Base-by-base conservation (phyloP, 2,797 vertebrate species). In the Myotis myotis region DNA sequence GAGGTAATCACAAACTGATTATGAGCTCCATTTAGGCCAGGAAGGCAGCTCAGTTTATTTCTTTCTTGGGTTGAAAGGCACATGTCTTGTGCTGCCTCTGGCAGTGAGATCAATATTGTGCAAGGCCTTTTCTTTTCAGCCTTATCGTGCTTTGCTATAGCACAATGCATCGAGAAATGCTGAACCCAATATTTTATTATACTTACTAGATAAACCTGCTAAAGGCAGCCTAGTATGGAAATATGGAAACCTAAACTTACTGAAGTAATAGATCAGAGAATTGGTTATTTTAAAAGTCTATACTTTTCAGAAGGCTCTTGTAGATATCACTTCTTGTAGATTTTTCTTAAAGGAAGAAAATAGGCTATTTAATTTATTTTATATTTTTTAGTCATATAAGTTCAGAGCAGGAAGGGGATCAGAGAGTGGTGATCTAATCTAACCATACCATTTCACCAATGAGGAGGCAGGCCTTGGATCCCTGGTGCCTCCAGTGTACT, bases 101-200 rank as follows among this genome's bases (percentile, higher is more conserved):
- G 53, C 47, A 76, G 41, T 64, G 36, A 95, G 78, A 94, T 96
- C 91, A 64, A 60, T 97, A 53, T 74, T 28, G 1, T 68, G 87
- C 92, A 83, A 92, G 81, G 70, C 28, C 62, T 53, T 89, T 88
- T 68, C n/a, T 36, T 62, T 96, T 68, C 11, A 51, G 79, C 15
- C 71, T 74, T 51, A 19, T 81, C 51, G 8, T 72, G 87, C 55
- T 55, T 51, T 57, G 28, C 70, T 72, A 33, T 4, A 87, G 71
- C 33, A 49, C 4, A 75, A 0, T 28, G 41, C 28, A 0, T 2
- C 57, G 62, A 85, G 23, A 66, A 30, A 5, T 51, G 64, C 55
- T 51, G 51, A 60, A 84, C 72, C 25, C 70, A 81, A 1, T 72
- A 17, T 89, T 79, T 90, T n/a, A 49, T 57, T 75, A 44, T 28